These are phyloP conservation scores for Amphiprion percula DNA, from an alignment of 2,113 vertebrate species.

Conservation along the genomic window DNA sequence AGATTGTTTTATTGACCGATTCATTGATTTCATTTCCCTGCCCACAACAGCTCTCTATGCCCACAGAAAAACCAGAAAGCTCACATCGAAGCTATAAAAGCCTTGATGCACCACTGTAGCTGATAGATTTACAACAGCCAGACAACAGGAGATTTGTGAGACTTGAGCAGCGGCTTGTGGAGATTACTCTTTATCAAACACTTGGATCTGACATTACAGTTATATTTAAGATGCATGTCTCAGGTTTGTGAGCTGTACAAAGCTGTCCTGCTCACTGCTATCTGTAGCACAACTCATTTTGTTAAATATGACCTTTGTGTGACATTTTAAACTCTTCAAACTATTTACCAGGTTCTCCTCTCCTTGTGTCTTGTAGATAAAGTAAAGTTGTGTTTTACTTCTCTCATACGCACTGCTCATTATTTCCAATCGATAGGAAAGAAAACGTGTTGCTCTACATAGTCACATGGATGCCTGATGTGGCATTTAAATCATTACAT, in stretches of 20 bases:
- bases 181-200: neutral
- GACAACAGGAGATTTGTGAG: neutral
- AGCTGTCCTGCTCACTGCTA: neutral
- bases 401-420: neutral
- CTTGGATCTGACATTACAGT: neutral
- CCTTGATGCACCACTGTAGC: constrained; percentile 5
- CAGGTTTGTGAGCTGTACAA: too few species aligned
- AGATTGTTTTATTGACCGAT: constrained; percentile 23
- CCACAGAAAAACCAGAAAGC: neutral
- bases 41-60: neutral
- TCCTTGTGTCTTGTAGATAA: neutral
- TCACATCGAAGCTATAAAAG: neutral
- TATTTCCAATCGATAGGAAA: neutral
- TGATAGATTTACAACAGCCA: neutral
- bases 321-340: too few species aligned
- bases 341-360: too few species aligned
- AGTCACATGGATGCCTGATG: neutral
- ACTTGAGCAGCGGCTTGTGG: neutral
- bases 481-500: neutral
- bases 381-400: neutral
- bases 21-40: constrained; percentile 15
- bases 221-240: neutral
- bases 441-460: neutral
- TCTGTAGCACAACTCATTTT: neutral
- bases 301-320: too few species aligned